phyloP scores from a whole-genome alignment of 2,797 vertebrate genomes.

The Lutjanus argentimaculatus region DNA sequence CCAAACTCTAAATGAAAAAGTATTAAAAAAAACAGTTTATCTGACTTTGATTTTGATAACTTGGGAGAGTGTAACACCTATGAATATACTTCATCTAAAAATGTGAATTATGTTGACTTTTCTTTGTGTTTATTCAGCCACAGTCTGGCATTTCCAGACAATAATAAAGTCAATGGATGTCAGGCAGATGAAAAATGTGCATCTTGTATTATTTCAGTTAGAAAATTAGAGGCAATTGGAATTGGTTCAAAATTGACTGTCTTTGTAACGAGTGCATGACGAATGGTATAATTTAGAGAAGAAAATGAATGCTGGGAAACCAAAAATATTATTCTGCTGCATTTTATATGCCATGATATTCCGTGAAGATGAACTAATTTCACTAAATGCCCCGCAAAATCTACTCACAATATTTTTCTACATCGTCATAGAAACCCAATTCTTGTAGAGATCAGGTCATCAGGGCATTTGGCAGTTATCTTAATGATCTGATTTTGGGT shows the following conservation, averaged over 20 bases:
- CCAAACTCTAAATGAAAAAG: slow-evolving; percentile 46
- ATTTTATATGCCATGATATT: slow-evolving; percentile 78
- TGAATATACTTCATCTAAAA: slow-evolving; percentile 59
- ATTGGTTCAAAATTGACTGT: slow-evolving; percentile 85
- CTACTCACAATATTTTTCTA: slow-evolving; percentile 64
- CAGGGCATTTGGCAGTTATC: slow-evolving; percentile 35
- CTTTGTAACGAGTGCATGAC: slow-evolving; percentile 86
- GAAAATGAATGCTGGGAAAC: slow-evolving; percentile 84
- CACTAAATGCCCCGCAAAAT: slow-evolving; percentile 79
- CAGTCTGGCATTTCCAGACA: slow-evolving; percentile 74
- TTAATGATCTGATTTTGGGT: slow-evolving; percentile 30
- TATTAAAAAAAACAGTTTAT: slow-evolving; percentile 42
- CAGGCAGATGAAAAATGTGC: slow-evolving; percentile 82
- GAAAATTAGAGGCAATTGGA: slow-evolving; percentile 85
- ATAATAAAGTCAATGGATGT: slow-evolving; percentile 81
- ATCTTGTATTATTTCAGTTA: slow-evolving; percentile 81
- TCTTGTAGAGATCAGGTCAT: slow-evolving; percentile 46
- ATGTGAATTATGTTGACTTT: slow-evolving; percentile 72
- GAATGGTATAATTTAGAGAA: slow-evolving; percentile 85
- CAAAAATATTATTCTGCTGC: slow-evolving; percentile 80
- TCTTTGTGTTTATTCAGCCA: slow-evolving; percentile 73
- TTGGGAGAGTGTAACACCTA: slow-evolving; percentile 49
- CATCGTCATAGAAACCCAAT: slow-evolving; percentile 34
- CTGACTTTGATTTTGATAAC: slow-evolving; percentile 61
- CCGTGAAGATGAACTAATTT: slow-evolving; percentile 83